Conservation (phyloP, 2,888 invertebrate species). For the Cephus sareptanus region DNA sequence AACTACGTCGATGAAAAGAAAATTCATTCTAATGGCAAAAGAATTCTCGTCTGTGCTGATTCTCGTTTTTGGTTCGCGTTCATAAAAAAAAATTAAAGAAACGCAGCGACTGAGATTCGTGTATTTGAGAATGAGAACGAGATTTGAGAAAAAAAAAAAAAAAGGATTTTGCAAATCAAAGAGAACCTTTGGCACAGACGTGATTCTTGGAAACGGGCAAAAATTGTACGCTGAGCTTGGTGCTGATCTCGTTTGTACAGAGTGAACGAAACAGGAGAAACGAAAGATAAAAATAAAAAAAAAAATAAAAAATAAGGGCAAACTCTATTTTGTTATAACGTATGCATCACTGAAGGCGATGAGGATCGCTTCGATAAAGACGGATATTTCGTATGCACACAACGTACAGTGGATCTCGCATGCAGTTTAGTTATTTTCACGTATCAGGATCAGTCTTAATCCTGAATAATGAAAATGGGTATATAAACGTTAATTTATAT, state of each 20-base stretch:
- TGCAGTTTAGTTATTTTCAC: not conserved
- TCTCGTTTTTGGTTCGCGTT: not conserved
- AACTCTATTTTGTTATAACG: constrained; percentile 17
- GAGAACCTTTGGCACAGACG: not conserved
- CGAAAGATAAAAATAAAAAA: constrained; percentile 9
- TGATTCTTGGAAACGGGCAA: not conserved
- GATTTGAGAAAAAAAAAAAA: too few relatives aligned
- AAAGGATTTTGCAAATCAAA: too few relatives aligned
- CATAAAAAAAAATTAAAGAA: not conserved
- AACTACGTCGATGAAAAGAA: not conserved
- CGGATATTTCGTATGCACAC: constrained; percentile 36
- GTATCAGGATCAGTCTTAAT: not conserved
- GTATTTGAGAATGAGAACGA: constrained; percentile 20
- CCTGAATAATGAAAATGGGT: not conserved
- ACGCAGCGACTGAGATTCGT: not conserved
- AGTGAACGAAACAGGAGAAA: not conserved
- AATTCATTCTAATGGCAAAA: not conserved
- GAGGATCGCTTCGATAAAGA: constrained; percentile 42
- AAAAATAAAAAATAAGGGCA: constrained; percentile 12
- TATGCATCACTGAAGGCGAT: constrained; percentile 1
- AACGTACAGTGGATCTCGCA: not conserved
- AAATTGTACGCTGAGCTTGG: not conserved
- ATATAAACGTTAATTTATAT: not conserved
- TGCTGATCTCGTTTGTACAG: not conserved
- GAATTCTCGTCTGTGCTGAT: not conserved